Evolutionary conservation across 1,140 invertebrate genomes (phyloP).

Genomic region (Habropoda laboriosa): DNA sequence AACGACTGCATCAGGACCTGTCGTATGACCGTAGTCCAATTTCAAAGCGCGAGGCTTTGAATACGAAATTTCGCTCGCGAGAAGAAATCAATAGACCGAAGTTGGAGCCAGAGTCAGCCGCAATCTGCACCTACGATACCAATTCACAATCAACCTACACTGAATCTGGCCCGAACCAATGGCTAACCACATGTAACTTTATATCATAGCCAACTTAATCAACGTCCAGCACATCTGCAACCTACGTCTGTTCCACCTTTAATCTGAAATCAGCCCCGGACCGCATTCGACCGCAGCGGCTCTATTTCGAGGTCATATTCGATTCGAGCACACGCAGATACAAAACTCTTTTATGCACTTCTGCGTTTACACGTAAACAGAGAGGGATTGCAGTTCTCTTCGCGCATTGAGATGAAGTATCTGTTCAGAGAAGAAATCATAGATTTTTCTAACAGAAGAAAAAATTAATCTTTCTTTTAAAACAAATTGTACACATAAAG

Average conservation of each 20-base stretch:
- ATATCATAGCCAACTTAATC: constrained; percentile 52
- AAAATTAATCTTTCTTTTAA: too few relatives aligned
- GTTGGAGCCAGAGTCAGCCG: constrained; percentile 22
- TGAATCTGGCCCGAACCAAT: not conserved
- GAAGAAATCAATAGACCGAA: constrained; percentile 53
- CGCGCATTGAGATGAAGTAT: too few relatives aligned
- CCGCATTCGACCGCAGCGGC: constrained; percentile 34
- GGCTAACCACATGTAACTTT: constrained; percentile 47
- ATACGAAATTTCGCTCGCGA: constrained; percentile 38
- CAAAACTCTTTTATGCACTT: not conserved
- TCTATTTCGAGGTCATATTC: constrained; percentile 18
- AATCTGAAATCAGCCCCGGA: constrained; percentile 29
- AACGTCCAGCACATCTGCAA: constrained; percentile 52
- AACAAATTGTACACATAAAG: too few relatives aligned
- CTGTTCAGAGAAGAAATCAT: too few relatives aligned
- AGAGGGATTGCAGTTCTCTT: not conserved
- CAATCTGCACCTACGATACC: constrained; percentile 52
- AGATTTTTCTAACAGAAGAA: too few relatives aligned
- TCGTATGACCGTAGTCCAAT: constrained; percentile 34
- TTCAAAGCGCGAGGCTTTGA: constrained; percentile 36
- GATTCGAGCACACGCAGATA: not conserved
- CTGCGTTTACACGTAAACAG: not conserved
- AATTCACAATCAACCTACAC: constrained; percentile 38
- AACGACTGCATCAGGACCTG: constrained; percentile 20
- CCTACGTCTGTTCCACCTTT: constrained; percentile 29